Evolutionary conservation across 2,888 invertebrate species (phyloP).

Genomic region (Drosophila flavopinicola): DNA sequence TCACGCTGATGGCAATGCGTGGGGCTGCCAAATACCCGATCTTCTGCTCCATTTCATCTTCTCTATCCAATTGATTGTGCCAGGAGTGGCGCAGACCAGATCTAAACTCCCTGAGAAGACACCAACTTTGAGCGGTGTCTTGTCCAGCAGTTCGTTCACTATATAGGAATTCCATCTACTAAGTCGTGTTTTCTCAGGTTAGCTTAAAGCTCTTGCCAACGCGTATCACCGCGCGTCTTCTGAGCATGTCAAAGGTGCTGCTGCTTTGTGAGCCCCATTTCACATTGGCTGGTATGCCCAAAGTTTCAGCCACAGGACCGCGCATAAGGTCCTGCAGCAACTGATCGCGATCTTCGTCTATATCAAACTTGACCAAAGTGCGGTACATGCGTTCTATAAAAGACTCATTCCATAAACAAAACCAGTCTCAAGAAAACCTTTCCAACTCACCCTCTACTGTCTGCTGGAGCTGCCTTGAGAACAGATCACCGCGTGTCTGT

Average conservation of each 20-base stretch:
- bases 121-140: slow-evolving; percentile 88
- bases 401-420: too few species aligned
- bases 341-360: slow-evolving; percentile 76
- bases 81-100: slow-evolving; percentile 92
- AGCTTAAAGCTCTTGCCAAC: slow-evolving; percentile 85
- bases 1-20: slow-evolving; percentile 87
- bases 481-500: slow-evolving; percentile 66
- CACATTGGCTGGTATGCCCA: slow-evolving; percentile 88
- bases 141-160: slow-evolving; percentile 89
- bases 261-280: slow-evolving; percentile 88
- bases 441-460: slow-evolving; percentile 36
- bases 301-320: slow-evolving; percentile 87
- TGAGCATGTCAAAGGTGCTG: slow-evolving; percentile 87
- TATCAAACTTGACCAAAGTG: slow-evolving; percentile 75
- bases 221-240: slow-evolving; percentile 86
- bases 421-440: too few species aligned
- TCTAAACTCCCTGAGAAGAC: slow-evolving; percentile 93
- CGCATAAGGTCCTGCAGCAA: slow-evolving; percentile 88
- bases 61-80: slow-evolving; percentile 91
- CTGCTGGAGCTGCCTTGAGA: slow-evolving; percentile 14
- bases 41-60: slow-evolving; percentile 88
- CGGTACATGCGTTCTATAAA: slow-evolving; percentile 56
- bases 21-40: slow-evolving; percentile 86
- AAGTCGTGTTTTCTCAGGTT: too few species aligned
- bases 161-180: slow-evolving; percentile 79